phyloP scores from a whole-genome alignment of 2,113 vertebrate genomes.

The Osmerus mordax region DNA sequence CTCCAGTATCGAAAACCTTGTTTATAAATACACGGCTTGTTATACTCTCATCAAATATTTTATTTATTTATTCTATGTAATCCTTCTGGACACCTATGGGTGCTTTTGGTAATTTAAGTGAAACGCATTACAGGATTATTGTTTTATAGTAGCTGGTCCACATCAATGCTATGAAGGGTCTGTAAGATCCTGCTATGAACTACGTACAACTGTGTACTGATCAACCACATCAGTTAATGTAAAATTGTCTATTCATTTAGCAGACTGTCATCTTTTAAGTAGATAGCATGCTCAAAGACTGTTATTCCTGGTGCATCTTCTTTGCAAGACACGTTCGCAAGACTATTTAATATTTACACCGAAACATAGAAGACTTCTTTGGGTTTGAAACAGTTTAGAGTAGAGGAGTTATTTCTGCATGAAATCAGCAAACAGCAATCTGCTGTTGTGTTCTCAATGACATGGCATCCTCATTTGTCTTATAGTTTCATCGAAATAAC shows the following conservation, averaged over 20 bases:
- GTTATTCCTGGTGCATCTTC: too few relatives aligned
- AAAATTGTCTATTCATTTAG: not conserved
- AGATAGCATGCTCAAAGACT: conserved; percentile 14
- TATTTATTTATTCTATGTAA: too few relatives aligned
- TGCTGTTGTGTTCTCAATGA: conserved; percentile 1
- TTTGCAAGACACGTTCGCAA: not conserved
- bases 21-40: too few relatives aligned
- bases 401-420: not conserved
- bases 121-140: too few relatives aligned
- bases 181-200: not conserved
- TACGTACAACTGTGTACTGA: not conserved
- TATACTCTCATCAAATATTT: too few relatives aligned
- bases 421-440: conserved; percentile 1
- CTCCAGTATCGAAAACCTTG: too few relatives aligned
- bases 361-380: conserved; percentile 22
- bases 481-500: not conserved
- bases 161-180: too few relatives aligned
- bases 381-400: conserved; percentile 36
- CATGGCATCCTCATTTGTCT: not conserved
- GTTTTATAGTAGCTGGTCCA: too few relatives aligned
- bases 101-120: too few relatives aligned
- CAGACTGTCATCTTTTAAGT: not conserved
- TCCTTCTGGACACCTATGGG: too few relatives aligned
- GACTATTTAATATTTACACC: conserved; percentile 1
- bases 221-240: too few relatives aligned